Conservation (phyloP, 2,797 vertebrate genomes). For the Amblyopsis hoosieri region DNA sequence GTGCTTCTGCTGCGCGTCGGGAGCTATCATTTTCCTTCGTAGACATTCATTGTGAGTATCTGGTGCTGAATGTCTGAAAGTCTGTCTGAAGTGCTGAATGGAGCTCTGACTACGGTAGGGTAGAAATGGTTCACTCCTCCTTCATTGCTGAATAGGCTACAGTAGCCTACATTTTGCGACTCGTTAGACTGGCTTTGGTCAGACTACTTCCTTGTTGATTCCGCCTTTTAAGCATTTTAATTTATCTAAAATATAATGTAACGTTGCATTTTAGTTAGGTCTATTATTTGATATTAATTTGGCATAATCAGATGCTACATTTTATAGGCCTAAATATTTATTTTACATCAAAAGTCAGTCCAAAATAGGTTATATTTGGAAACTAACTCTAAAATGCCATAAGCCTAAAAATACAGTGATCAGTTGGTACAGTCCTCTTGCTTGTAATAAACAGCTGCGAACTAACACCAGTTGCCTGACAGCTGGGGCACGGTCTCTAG, state of each 20-base stretch:
- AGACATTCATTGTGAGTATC: conserved; percentile 41
- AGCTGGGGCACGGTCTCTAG: not conserved
- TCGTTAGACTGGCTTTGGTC: not conserved
- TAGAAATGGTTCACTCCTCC: conserved; percentile 52
- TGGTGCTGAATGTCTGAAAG: conserved; percentile 63
- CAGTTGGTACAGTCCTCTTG: too few relatives aligned
- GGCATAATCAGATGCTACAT: too few relatives aligned
- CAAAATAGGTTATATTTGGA: too few relatives aligned
- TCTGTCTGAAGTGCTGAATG: conserved; percentile 26
- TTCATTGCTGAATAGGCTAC: conserved; percentile 38
- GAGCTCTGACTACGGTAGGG: not conserved
- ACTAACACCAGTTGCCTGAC: not conserved
- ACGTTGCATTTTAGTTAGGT: too few relatives aligned
- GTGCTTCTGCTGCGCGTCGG: conserved; percentile 16
- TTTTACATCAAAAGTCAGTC: too few relatives aligned
- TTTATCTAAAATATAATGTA: too few relatives aligned
- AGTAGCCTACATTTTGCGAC: not conserved
- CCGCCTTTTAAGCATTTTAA: too few relatives aligned
- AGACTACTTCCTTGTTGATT: conserved; percentile 25
- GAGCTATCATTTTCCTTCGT: conserved; percentile 60
- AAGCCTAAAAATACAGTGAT: too few relatives aligned
- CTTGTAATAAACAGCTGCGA: not conserved
- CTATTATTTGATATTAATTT: too few relatives aligned
- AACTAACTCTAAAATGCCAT: too few relatives aligned
- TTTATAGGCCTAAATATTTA: too few relatives aligned